Conservation (phyloP, 2,113 vertebrate species). For the Heterochromis multidens region DNA sequence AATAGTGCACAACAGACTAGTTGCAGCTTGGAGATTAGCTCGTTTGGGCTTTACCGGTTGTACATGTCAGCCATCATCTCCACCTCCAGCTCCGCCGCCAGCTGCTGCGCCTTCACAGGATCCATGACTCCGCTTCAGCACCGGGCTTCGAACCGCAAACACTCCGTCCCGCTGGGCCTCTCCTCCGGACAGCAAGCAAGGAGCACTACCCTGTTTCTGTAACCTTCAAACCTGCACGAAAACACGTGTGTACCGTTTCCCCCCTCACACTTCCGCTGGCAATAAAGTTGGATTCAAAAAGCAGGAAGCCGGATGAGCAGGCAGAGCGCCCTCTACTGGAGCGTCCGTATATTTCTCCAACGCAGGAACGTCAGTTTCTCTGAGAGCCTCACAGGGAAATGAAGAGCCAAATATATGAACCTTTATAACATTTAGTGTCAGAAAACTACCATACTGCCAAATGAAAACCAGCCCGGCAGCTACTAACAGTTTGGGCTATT, state of each 20-base stretch:
- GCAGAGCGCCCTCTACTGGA: slow-evolving; percentile 12
- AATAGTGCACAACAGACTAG: background rate
- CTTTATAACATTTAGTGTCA: too few species aligned
- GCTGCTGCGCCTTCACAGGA: slow-evolving; percentile 90
- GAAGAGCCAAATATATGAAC: too few species aligned
- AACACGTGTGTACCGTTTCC: slow-evolving; percentile 56
- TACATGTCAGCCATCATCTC: slow-evolving; percentile 99
- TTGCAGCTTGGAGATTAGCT: background rate
- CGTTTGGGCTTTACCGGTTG: slow-evolving; percentile 80
- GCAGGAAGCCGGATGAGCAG: rapidly evolving
- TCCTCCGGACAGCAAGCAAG: background rate
- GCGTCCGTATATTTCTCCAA: too few species aligned
- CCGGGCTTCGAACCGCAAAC: background rate
- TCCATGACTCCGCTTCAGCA: slow-evolving; percentile 77
- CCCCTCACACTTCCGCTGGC: slow-evolving; percentile 39
- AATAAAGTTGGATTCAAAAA: slow-evolving; percentile 66
- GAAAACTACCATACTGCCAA: too few species aligned
- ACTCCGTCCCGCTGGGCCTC: background rate
- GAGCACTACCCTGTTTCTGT: slow-evolving; percentile 7
- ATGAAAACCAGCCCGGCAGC: too few species aligned
- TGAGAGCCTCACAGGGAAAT: rapidly evolving
- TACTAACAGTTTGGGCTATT: too few species aligned
- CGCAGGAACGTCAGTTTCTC: too few species aligned
- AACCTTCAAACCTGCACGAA: slow-evolving; percentile 69
- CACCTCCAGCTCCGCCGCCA: slow-evolving; percentile 94